A percentile compares a stretch with the other conserved stretches of the same genome.
These are phyloP conservation scores for Leptinotarsa texana DNA, from an alignment of 1,140 invertebrate genomes.

Conservation along the genomic window DNA sequence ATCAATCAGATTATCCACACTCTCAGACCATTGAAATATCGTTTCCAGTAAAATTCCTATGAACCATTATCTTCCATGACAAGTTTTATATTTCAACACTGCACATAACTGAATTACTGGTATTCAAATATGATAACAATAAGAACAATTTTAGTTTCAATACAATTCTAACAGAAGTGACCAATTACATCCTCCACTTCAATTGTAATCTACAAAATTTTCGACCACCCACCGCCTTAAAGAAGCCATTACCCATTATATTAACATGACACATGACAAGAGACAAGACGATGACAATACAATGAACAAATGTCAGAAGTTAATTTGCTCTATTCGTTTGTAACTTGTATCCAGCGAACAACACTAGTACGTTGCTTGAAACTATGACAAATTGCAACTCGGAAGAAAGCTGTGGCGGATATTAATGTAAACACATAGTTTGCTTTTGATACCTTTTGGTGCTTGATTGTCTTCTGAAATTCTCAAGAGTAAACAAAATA, in stretches of 20 bases:
- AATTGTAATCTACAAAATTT: slow-evolving; percentile 23
- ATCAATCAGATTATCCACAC: neutral
- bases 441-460: too few relatives aligned
- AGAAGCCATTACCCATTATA: slow-evolving; percentile 34
- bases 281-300: neutral
- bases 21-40: neutral
- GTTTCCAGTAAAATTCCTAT: slow-evolving; percentile 7
- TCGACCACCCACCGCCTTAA: slow-evolving; percentile 31
- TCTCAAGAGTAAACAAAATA: too few relatives aligned
- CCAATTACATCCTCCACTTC: slow-evolving; percentile 17
- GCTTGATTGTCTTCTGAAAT: too few relatives aligned
- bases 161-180: slow-evolving; percentile 17
- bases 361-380: too few relatives aligned
- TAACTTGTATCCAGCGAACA: too few relatives aligned
- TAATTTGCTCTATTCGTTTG: too few relatives aligned
- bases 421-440: too few relatives aligned
- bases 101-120: slow-evolving; percentile 8
- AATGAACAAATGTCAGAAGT: too few relatives aligned
- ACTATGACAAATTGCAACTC: too few relatives aligned
- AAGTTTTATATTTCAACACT: slow-evolving; percentile 20
- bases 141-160: neutral
- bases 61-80: slow-evolving; percentile 21
- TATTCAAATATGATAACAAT: neutral
- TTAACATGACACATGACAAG: neutral
- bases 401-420: too few relatives aligned